Evolutionary conservation across 2,888 invertebrate genomes (phyloP).

Genomic region (Scotopteryx bipunctaria): DNA sequence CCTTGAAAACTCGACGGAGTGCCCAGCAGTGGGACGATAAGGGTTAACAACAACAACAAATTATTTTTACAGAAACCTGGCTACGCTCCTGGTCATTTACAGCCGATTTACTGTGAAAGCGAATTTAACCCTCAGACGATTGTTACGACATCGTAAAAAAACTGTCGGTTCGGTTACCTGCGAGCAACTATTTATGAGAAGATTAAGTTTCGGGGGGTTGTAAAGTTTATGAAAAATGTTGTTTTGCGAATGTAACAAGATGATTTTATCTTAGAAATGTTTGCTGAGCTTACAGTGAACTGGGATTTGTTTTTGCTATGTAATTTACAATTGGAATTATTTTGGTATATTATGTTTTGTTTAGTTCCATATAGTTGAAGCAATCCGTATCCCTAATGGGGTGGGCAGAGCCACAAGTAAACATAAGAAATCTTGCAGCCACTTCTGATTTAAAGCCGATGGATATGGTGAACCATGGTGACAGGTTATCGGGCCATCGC

Average conservation of each 20-base stretch:
- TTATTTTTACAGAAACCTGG: background rate
- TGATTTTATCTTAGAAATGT: conserved; percentile 15
- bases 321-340: background rate
- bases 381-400: no score
- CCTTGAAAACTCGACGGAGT: no score
- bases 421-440: no score
- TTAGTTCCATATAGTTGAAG: no score
- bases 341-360: background rate
- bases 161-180: conserved; percentile 61
- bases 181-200: conserved; percentile 47
- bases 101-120: conserved; percentile 71
- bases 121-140: conserved; percentile 62
- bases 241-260: conserved; percentile 23
- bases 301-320: background rate
- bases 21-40: no score
- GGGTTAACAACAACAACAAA: no score
- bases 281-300: background rate
- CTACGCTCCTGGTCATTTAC: conserved; percentile 26
- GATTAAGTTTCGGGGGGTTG: conserved; percentile 50
- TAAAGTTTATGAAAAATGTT: conserved; percentile 37
- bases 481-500: no score
- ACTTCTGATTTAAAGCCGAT: no score
- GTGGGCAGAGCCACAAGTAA: no score
- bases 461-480: no score
- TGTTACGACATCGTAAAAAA: conserved; percentile 56